Base-by-base conservation (phyloP, 1,140 invertebrate species). In the Aphelinus certus region DNA sequence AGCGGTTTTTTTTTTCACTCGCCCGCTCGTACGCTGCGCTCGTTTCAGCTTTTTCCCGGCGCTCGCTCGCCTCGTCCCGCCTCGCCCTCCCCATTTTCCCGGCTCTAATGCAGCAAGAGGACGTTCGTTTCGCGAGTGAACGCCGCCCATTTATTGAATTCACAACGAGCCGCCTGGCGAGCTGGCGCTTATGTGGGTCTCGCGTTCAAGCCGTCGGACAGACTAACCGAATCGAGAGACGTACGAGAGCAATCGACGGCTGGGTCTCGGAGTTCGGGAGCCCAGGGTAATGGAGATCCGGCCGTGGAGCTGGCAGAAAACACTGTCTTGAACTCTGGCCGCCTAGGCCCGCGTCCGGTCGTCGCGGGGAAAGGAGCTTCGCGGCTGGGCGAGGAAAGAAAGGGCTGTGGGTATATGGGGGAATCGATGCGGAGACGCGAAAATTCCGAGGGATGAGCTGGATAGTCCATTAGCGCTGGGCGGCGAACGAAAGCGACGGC, bases 281-380 rank as follows among this genome's bases (percentile, higher is more conserved):
- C 26, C 26, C 26, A 26, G 26, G 26, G 26, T 26, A 26, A 26
- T 26, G 26, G 26, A 26, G 26, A 26, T 26, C 26, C 26, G 26
- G 26, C 26, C 26, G 26, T 26, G 26, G 26, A 26, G 26, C 26
- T 26, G 26, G 26, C 48, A 64, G 45, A 67, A 45, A 46, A 56
- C 6, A 67, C 26, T 43, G 42, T 55, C 6, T 26, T 26, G 26
- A 26, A 47, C 1, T 55, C 56, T 47, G 5, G 2, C 48, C 5
- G 10, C 10, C 42, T 49, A 4, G 3, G 47, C 42, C 64, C 64
- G 56, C 42, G 42, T 7, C 47, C 60, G 3, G 70, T 72, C 56
- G 64, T 72, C 61, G 57, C 45, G 47, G 57, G 57, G 9, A 47
- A 46, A 56, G 61, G 46, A 64, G 48, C 63, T 48, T 63, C 5